Base-by-base conservation (phyloP, 2,113 vertebrate genomes). In the Elaphurus davidianus region DNA sequence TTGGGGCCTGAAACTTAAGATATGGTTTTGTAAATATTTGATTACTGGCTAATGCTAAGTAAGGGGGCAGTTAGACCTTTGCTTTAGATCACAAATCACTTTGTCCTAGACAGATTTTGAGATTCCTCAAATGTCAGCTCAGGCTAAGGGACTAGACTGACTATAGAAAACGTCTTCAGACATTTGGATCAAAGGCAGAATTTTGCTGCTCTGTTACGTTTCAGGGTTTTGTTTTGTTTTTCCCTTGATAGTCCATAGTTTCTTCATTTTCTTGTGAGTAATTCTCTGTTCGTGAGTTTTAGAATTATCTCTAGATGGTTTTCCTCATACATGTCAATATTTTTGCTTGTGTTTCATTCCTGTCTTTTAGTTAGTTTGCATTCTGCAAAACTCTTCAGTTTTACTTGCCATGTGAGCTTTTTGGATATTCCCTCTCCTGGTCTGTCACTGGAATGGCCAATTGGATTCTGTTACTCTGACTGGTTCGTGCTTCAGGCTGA, bases 331-430 rank as follows among this genome's bases (percentile, higher is more conserved):
- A 30, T 81, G 52, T 64, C 54, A 90, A 23, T 95, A 94, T 94
- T 94, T 96, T 88, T 92, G 55, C 19, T 62, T 74, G 12, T 33
- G 17, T 82, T 95, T 74, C 52, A 87, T 90, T 96, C 91, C 87
- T 90, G 76, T 71, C 74, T 97, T 67, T 92, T 91, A 71, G 52
- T 94, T 79, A 83, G 55, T 90, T 97, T 62, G 27, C 84, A 87
- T 90, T 91, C 83, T 96, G 36, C 27, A 82, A 52, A 92, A 62
- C 36, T 93, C 33, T 82, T 79, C 30, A 50, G 50, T 92, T 94
- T 95, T 40, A 84, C 71, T 67, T 95, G 90, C 76, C 36, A 64
- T 27, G 12, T 47, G 60, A 82, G 7, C 17, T 94, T 91, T 97
- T 30, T 45, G 78, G 81, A 33, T 79, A 30, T 25, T 94, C 64